phyloP scores from a whole-genome alignment of 2,113 vertebrate species.

The Coturnix japonica region DNA sequence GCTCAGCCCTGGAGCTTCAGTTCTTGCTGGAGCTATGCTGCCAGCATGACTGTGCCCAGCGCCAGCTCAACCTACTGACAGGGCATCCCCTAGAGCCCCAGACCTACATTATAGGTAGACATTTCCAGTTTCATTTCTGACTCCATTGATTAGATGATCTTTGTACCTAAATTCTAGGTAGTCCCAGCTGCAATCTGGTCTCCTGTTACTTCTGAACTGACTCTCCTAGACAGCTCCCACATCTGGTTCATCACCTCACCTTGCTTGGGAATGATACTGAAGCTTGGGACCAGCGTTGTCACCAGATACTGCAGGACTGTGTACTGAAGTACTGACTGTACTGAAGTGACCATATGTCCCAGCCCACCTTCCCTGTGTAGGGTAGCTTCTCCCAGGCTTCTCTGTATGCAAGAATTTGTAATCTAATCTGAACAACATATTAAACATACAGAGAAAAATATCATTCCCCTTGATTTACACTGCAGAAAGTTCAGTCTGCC shows the following conservation, averaged over 20 bases:
- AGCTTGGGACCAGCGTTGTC: not conserved
- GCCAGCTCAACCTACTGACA: fast-evolving
- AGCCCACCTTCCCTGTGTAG: not conserved
- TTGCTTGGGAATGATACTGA: not conserved
- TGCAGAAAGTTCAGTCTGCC: not conserved
- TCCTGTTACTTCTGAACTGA: not conserved
- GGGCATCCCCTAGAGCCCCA: not conserved
- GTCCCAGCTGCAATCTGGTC: not conserved
- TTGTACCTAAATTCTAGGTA: not conserved
- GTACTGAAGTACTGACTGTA: not conserved
- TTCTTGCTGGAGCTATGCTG: not conserved
- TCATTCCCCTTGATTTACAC: not conserved
- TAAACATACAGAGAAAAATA: not conserved
- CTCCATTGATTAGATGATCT: not conserved
- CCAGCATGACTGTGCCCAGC: not conserved
- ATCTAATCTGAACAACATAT: not conserved
- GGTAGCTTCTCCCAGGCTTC: not conserved
- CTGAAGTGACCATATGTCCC: not conserved
- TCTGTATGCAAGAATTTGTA: not conserved
- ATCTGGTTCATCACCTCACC: not conserved
- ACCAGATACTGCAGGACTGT: not conserved
- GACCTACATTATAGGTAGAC: not conserved
- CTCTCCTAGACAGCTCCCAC: not conserved
- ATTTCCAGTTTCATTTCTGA: not conserved
- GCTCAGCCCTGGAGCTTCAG: not conserved